phyloP scores from a whole-genome alignment of 2,888 invertebrate species.

The Tetheella fluctuosa region DNA sequence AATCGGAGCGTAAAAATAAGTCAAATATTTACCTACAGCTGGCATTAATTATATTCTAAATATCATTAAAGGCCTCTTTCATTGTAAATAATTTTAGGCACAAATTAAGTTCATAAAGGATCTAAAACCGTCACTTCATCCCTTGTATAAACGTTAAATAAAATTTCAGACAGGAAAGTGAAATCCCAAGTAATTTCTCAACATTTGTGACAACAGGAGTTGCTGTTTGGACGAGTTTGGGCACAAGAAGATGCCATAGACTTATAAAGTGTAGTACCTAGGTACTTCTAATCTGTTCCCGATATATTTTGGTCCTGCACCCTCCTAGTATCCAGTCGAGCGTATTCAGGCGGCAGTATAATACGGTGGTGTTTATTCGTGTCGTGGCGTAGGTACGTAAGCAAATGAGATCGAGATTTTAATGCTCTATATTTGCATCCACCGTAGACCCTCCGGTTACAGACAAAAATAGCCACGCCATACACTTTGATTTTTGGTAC shows the following conservation, averaged over 20 bases:
- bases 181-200: too few relatives aligned
- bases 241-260: not conserved
- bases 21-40: too few relatives aligned
- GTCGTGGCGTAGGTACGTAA: conserved; percentile 32
- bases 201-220: not conserved
- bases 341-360: conserved; percentile 1
- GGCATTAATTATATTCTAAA: too few relatives aligned
- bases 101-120: too few relatives aligned
- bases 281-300: not conserved
- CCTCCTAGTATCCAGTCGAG: not conserved
- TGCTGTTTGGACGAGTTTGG: not conserved
- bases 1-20: too few relatives aligned
- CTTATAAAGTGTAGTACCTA: not conserved
- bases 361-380: conserved; percentile 7
- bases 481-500: conserved; percentile 30
- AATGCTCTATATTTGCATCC: conserved; percentile 27
- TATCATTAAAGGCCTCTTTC: too few relatives aligned
- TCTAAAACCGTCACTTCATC: not conserved
- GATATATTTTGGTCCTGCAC: not conserved
- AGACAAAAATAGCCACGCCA: conserved; percentile 17
- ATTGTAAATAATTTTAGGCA: too few relatives aligned
- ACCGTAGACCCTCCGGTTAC: too few relatives aligned
- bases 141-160: not conserved
- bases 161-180: too few relatives aligned
- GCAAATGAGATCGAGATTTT: conserved; percentile 39